Base-by-base conservation (phyloP, 2,888 invertebrate species). In the Cynaeus angustus region DNA sequence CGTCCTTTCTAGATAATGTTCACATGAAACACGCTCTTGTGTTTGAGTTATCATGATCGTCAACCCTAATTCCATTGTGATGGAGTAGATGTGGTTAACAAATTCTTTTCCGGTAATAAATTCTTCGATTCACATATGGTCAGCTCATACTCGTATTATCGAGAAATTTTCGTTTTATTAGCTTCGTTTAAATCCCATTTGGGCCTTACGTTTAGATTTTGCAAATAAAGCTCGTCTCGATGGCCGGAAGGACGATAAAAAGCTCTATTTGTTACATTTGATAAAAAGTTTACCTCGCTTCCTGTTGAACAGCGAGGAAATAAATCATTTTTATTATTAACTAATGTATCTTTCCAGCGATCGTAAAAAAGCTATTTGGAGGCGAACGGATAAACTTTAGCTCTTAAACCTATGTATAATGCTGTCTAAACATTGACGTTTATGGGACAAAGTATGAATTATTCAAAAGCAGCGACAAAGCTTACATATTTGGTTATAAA, bases 351-450 rank as follows among this genome's bases (percentile, higher is more conserved):
- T 38, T 21, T 56, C 16, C 21, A 43, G 10, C 38, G 38, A 21
- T 56, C 56, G 16, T 56, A 43, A 56, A 56, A 56, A 41, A 43
- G 43, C 21, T 37, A 38, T 37, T 12, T 43, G 37, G 16, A 41
- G 56, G 56, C 26, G 41, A 56, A 56, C 41, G 41, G n/a, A 37
- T 55, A 55, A 55, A 38, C 55, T 38, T 21, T 8, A 26, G 14
- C 38, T 8, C 21, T 55, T 55, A 10, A 56, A 56, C 21, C 56
- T 10, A 56, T 56, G 56, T 56, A 56, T 43, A 56, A 56, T 56
- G 56, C 9, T 43, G 56, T 26, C 37, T 41, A 55, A 55, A 10
- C 37, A 55, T 55, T 38, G 55, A 55, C 37, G 13, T 38, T 38
- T 55, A 38, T 55, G 21, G 38, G 37, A 16, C n/a, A 55, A 7